A percentile compares a stretch with the other conserved stretches of the same genome.
Evolutionary conservation across 2,113 vertebrate species (phyloP).

Genomic region (Rhinogobius similis): DNA sequence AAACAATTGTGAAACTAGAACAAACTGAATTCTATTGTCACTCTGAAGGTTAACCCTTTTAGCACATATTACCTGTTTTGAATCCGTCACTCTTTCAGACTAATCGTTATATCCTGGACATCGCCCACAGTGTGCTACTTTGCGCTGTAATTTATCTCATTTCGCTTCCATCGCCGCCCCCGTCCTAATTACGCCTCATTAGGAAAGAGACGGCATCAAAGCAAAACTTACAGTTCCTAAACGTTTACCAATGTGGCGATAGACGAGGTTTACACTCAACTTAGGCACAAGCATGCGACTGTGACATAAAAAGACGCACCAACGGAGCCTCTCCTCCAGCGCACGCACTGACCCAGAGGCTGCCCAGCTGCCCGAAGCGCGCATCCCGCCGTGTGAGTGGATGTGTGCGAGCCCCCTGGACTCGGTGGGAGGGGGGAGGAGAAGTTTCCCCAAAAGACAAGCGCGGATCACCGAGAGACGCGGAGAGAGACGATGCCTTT

Average conservation of each 20-base stretch:
- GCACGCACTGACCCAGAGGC: constrained; percentile 27
- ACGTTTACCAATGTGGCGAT: constrained; percentile 45
- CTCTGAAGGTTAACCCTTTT: not conserved
- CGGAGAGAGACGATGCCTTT: constrained; percentile 72
- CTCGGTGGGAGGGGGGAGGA: constrained; percentile 67
- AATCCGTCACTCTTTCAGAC: not conserved
- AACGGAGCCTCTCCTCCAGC: constrained; percentile 46
- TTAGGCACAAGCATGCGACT: constrained; percentile 22
- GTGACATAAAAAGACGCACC: constrained; percentile 8
- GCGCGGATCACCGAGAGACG: constrained; percentile 50
- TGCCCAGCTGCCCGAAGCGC: constrained; percentile 37
- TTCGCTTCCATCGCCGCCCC: not conserved
- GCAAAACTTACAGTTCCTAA: constrained; percentile 65
- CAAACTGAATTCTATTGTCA: not conserved
- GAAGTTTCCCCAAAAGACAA: constrained; percentile 74
- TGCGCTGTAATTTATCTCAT: constrained; percentile 17
- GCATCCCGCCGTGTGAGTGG: constrained; percentile 48
- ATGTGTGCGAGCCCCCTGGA: constrained; percentile 63
- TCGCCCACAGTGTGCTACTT: constrained; percentile 6
- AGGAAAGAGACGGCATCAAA: constrained; percentile 31
- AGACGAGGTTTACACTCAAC: constrained; percentile 28
- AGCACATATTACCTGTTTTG: not conserved
- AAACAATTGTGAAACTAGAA: not conserved
- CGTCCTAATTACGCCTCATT: constrained; percentile 49
- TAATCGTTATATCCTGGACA: constrained; percentile 12